Evolutionary conservation across 2,797 vertebrate genomes (phyloP), one percentile per base, ranked within the genome.

Genomic region (Sebastes trivittatus): DNA sequence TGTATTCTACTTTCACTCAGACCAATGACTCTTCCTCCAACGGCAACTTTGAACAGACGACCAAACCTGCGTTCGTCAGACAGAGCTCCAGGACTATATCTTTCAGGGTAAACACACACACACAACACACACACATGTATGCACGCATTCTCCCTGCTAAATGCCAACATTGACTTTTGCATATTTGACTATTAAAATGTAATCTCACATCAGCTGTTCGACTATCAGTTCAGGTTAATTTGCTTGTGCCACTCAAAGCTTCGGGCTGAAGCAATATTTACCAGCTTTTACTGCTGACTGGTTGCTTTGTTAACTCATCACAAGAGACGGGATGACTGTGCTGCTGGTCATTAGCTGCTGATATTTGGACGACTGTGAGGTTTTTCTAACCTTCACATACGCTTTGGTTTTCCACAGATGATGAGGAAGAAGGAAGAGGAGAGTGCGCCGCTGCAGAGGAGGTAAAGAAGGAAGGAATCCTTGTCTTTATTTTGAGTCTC

Each of bases 41-140:
- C 7, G 42, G 30, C 60, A 90, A 74, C 79, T 81, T 85, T 74
- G 87, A 93, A 77, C 88, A 88, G 54, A 81, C 87, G 1, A 8
- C 77, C 36, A 94, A 88, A 88, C 85, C 89, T 49, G 94, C 95
- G 20, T 96, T 98, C 70, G 87, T 81, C 80, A 93, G 96, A 60
- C 95, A 95, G 89, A 97, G 95, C 90, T 94, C 97, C 81, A 96
- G 97, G 88, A 98, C 97, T 0, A 79, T 95, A 81, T 98, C 98
- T 52, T 98, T 98, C 84, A 95, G 97, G 96, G 98, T 98, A 94
- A 90, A 82, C 25, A 66, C 72, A 69, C 78, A 70, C 64, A 74
- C 38, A 55, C 13, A 71, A 55, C 14, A 56, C 18, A 55, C 18
- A 55, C 14, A 49, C 4, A 16, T 6, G 4, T 67, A 84, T 27